A percentile compares a stretch with the other conserved stretches of the same genome.
These are phyloP conservation scores for Papilio gigon DNA, from an alignment of 2,888 invertebrate genomes.

Conservation along the genomic window DNA sequence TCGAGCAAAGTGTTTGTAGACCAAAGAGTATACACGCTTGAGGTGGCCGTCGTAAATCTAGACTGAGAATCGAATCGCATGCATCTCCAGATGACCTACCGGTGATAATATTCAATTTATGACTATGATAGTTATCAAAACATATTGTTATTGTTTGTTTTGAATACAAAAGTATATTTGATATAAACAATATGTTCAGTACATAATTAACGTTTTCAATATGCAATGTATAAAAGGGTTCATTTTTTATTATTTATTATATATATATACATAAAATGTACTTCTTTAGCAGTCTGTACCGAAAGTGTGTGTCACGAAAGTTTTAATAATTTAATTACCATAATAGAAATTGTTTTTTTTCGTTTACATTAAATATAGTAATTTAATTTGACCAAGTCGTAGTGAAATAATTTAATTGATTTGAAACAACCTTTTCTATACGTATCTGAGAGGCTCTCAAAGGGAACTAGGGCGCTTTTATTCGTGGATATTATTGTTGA, in stretches of 20 bases:
- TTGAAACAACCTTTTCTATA: constrained; percentile 16
- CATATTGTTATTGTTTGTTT: constrained; percentile 31
- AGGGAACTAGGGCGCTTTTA: constrained; percentile 25
- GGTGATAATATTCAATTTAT: constrained; percentile 75
- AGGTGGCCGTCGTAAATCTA: constrained; percentile 56
- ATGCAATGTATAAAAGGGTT: too few species aligned
- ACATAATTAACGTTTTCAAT: too few species aligned
- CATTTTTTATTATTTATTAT: too few species aligned
- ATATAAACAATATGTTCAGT: not conserved
- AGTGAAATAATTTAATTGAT: constrained; percentile 42
- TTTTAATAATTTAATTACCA: too few species aligned
- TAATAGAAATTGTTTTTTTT: too few species aligned
- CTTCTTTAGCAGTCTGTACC: too few species aligned
- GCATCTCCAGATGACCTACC: constrained; percentile 62
- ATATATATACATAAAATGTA: too few species aligned
- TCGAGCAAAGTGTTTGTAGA: constrained; percentile 11
- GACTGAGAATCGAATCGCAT: constrained; percentile 74
- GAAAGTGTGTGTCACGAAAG: too few species aligned
- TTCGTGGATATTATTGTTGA: constrained; percentile 33
- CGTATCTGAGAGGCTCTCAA: constrained; percentile 22
- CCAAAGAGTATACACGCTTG: constrained; percentile 12
- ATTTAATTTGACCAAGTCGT: not conserved
- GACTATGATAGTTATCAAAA: constrained; percentile 54
- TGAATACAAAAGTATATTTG: constrained; percentile 22
- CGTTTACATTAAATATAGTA: not conserved